phyloP scores from a whole-genome alignment of 2,797 vertebrate genomes.

The Pseudomugil gertrudae region DNA sequence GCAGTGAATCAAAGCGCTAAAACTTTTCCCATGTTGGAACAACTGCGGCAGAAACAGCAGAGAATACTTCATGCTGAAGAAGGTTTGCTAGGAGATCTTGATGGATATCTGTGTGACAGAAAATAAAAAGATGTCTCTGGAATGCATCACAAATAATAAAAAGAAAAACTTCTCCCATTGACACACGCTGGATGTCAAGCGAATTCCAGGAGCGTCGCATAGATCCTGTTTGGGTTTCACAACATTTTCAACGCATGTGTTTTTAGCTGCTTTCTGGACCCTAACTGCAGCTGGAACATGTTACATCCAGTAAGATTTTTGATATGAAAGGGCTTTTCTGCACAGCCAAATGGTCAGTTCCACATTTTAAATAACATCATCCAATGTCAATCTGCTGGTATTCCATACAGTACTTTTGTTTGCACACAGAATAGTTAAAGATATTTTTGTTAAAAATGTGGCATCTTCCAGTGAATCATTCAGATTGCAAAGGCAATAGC shows the following conservation, averaged over 20 bases:
- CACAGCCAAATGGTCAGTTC: not conserved
- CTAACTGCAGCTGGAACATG: not conserved
- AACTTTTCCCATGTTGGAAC: not conserved
- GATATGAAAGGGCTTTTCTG: not conserved
- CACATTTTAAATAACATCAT: not conserved
- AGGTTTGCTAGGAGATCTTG: not conserved
- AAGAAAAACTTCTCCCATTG: not conserved
- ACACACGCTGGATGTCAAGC: not conserved
- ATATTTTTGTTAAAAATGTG: slow-evolving; percentile 35
- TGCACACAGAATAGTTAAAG: slow-evolving; percentile 24
- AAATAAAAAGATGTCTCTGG: not conserved
- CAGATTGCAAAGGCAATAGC: slow-evolving; percentile 41
- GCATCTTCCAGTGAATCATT: slow-evolving; percentile 40
- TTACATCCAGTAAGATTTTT: not conserved
- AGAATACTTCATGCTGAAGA: not conserved
- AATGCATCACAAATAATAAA: not conserved
- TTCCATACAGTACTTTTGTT: slow-evolving; percentile 4
- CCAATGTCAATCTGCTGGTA: not conserved
- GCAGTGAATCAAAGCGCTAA: not conserved
- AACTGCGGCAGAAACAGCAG: not conserved
- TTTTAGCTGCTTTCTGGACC: not conserved
- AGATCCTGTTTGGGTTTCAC: not conserved
- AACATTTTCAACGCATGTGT: not conserved
- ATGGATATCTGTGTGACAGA: not conserved
- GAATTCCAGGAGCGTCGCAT: not conserved